Conservation (phyloP, 2,888 invertebrate genomes). For the Polia nebulosa region DNA sequence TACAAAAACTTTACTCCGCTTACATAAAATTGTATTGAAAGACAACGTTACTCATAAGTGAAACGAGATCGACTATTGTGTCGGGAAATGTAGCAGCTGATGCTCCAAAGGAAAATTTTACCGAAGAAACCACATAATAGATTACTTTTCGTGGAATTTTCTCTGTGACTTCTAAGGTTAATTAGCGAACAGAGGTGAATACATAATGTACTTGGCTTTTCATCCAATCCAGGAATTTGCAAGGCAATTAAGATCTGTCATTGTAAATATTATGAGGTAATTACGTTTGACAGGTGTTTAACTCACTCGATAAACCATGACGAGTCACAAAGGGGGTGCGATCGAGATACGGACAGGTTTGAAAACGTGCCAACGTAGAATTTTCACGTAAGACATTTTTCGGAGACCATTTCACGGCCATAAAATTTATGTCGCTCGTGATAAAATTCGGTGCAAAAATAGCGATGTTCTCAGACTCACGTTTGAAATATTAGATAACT, state of each 20-base stretch:
- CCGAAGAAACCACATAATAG: neutral
- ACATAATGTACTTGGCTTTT: conserved; percentile 18
- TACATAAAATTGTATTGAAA: conserved; percentile 45
- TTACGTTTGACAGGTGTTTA: conserved; percentile 64
- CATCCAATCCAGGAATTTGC: conserved; percentile 29
- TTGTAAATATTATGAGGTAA: conserved; percentile 51
- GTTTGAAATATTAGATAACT: conserved; percentile 65
- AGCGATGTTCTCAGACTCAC: conserved; percentile 72
- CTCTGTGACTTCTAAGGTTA: neutral
- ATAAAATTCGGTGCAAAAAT: conserved; percentile 78
- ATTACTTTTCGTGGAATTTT: conserved; percentile 16
- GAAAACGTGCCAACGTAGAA: conserved; percentile 82
- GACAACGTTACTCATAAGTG: conserved; percentile 14
- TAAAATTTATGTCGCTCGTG: conserved; percentile 79
- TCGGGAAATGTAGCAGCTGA: conserved; percentile 18
- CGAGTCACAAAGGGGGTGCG: conserved; percentile 70
- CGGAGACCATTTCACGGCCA: conserved; percentile 78
- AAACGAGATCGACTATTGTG: conserved; percentile 2
- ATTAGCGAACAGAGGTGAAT: conserved; percentile 8
- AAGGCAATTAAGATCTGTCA: conserved; percentile 53
- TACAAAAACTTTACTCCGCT: conserved; percentile 58
- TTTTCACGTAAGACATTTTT: conserved; percentile 80
- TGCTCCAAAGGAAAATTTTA: conserved; percentile 8
- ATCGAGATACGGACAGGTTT: conserved; percentile 80
- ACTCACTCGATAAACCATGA: conserved; percentile 64